These are phyloP conservation scores for Rhynchonycteris naso DNA, from an alignment of 2,797 vertebrate genomes.

Conservation along the genomic window DNA sequence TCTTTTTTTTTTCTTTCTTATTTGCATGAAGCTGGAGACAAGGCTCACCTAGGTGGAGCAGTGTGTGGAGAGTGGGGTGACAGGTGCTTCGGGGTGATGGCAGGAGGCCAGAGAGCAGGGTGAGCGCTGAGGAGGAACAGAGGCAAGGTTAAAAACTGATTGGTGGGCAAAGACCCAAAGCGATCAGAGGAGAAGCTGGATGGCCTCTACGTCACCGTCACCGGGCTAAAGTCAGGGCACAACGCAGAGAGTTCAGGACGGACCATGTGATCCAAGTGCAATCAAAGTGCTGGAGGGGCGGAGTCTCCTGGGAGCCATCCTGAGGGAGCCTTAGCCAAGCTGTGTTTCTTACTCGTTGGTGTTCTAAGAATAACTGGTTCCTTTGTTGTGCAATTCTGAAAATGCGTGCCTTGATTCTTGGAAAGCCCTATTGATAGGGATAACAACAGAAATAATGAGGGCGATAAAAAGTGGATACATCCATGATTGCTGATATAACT, in stretches of 20 bases:
- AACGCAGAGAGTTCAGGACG: neutral
- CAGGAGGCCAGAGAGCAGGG: neutral
- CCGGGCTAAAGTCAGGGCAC: neutral
- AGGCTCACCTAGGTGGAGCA: neutral
- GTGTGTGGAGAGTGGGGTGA: rapidly evolving
- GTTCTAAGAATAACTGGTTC: neutral
- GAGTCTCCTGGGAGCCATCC: neutral
- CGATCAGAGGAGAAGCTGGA: neutral
- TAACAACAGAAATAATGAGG: neutral
- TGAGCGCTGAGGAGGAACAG: neutral
- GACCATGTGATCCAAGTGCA: neutral
- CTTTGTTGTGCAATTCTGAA: neutral
- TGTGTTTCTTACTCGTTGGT: neutral
- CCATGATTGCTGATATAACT: neutral
- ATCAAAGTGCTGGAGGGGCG: too few relatives aligned
- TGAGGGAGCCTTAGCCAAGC: neutral
- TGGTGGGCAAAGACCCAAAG: neutral
- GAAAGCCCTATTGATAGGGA: neutral
- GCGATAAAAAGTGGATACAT: neutral
- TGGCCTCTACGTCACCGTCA: neutral
- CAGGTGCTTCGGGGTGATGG: neutral
- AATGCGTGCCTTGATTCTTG: neutral
- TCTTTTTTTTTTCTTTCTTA: neutral
- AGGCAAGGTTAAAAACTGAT: neutral
- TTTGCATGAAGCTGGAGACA: neutral